Evolutionary conservation across 2,888 invertebrate genomes (phyloP).

Genomic region (Noctua fimbriata): DNA sequence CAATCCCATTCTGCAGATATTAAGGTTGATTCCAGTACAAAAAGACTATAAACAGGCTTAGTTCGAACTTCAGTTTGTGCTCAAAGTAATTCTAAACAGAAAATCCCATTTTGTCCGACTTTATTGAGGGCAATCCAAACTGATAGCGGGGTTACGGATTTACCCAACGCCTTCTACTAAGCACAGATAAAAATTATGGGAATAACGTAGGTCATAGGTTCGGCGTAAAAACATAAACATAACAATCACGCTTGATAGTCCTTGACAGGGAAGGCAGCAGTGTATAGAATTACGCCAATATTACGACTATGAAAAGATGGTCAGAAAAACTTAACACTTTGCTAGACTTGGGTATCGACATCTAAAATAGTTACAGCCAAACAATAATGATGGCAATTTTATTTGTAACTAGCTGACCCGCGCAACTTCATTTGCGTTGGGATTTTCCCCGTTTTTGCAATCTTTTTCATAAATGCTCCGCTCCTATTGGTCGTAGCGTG

Average conservation of each 20-base stretch:
- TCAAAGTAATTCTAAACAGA: conserved; percentile 45
- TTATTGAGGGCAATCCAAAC: conserved; percentile 52
- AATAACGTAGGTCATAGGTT: conserved; percentile 29
- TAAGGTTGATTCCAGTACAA: conserved; percentile 13
- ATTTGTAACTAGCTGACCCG: too few species aligned
- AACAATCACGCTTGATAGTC: not conserved
- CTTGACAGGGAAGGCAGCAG: too few species aligned
- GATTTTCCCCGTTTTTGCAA: too few species aligned
- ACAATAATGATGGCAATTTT: conserved; percentile 1
- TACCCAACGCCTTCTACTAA: conserved; percentile 34
- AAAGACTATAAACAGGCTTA: conserved; percentile 30
- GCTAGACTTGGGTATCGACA: not conserved
- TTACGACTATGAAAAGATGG: not conserved
- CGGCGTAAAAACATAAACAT: conserved; percentile 12
- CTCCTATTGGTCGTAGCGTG: too few species aligned
- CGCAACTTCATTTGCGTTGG: too few species aligned
- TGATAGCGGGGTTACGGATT: conserved; percentile 56
- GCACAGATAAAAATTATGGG: conserved; percentile 45
- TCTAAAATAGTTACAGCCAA: too few species aligned
- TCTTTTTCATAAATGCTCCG: too few species aligned
- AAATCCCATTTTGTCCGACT: conserved; percentile 50
- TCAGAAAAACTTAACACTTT: not conserved
- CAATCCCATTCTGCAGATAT: conserved; percentile 19
- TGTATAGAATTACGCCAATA: not conserved
- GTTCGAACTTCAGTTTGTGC: conserved; percentile 36